Evolutionary conservation across 2,797 vertebrate genomes (phyloP), one percentile per base, ranked within the genome.

Genomic region (Cuniculus paca): DNA sequence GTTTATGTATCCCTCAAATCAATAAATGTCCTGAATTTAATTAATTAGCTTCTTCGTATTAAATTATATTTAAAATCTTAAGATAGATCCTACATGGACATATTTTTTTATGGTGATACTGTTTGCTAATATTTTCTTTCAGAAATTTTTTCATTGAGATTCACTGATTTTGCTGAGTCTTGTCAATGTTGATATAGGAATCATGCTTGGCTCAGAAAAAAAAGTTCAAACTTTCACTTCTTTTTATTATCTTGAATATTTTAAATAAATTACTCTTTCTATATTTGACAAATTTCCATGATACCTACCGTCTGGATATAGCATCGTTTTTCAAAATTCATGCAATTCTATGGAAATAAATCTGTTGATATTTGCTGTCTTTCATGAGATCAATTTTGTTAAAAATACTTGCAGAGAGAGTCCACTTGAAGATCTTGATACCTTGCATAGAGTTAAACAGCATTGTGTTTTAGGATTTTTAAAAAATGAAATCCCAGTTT

Each of bases 41-140:
- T 75, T 75, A 58, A 81, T 34, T 36, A 39, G 56, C 1, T 36
- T 91, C 20, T 54, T 75, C 45, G 56, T 63, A 52, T 61, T 72
- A 79, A 79, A 56, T 28, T 0, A 61, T 63, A 34, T 52, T 85
- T 83, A 78, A 95, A 83, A 92, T n/a, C 39, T 95, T 89, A 60
- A 45, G 60, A 24, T 60, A 28, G 74, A 34, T 24, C 16, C 56
- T 36, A 45, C 14, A 7, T n/a, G 12, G 4, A 63, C 22, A 58
- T 58, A 74, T 52, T 54, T 2, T 77, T 88, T 65, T 50, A 22
- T 77, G 31, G 10, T 60, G 50, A 26, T 92, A 68, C 70, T 88
- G 50, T 68, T 74, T 75, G 39, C 39, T 58, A 88, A 42, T 79
- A 54, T 65, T 88, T 77, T 58, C 2, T 88, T 88, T 60, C 20